Base-by-base conservation (phyloP, 2,888 invertebrate species). In the Drosophila longiperda region DNA sequence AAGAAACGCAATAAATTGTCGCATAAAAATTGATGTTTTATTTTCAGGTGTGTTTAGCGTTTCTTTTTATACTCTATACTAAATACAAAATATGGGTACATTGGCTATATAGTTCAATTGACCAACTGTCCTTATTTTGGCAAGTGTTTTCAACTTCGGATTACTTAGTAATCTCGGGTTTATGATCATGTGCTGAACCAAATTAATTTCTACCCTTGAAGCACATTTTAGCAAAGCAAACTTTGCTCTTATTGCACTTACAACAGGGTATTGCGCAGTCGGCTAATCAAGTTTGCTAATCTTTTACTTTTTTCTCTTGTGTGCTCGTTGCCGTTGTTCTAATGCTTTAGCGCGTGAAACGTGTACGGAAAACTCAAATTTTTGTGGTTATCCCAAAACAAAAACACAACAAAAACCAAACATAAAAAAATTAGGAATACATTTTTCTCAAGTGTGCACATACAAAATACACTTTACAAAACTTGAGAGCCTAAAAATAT, bases 11-110 rank as follows among this genome's bases (percentile, higher is more conserved):
- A 90, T 87, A 90, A 87, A 90, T 87, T 87, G 90, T 86, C 90
- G 78, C 89, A 90, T 90, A 86, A 87, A 87, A 87, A 90, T 88
- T 88, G 83, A 87, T 90, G 88, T 88, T 86, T 87, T 85, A 89
- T 85, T 89, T 82, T 75, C 75, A 73, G 83, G 73, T 71, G 67
- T 66, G 71, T 55, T 70, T 45, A 26, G 54, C 54, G 55, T 40
- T 66, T 32, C 15, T 20, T 15, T 57, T 4, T 2, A 57, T 57
- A 32, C 57, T 20, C 57, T 57, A 2, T 20, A 40, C 0, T 1
- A 29, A 57, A 40, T 15, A 15, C 8, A 20, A 17, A 40, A n/a
- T 8, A 42, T 0, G 42, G 11, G 40, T 5, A 57, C 23, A 32
- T 57, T 11, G n/a, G 12, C 26, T 17, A 26, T 2, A 26, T 4